Conservation (phyloP, 2,888 invertebrate species). For the Tachystola acroxantha region DNA sequence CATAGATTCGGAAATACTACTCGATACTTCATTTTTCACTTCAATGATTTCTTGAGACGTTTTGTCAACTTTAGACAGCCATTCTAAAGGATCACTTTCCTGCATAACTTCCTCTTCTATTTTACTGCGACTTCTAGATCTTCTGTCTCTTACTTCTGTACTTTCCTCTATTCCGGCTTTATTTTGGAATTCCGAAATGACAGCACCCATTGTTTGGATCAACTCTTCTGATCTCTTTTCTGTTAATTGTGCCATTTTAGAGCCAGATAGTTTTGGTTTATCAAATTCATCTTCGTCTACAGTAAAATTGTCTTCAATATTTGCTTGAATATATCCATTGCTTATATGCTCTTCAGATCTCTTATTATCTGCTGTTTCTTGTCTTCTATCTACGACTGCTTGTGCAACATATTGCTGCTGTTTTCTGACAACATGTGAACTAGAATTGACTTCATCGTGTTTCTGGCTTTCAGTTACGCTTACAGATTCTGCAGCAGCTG, state of each 20-base stretch:
- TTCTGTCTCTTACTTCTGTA: slow-evolving; percentile 21
- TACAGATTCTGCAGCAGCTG: neutral
- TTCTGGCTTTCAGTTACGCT: neutral
- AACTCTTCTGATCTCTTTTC: slow-evolving; percentile 53
- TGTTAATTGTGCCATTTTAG: slow-evolving; percentile 59
- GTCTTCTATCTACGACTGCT: slow-evolving; percentile 16
- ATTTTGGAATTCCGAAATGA: slow-evolving; percentile 58
- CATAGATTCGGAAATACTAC: slow-evolving; percentile 22
- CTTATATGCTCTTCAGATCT: slow-evolving; percentile 6
- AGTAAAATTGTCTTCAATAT: neutral
- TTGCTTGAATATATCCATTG: neutral
- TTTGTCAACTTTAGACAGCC: slow-evolving; percentile 39
- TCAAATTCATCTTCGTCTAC: slow-evolving; percentile 8
- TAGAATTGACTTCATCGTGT: too few species aligned
- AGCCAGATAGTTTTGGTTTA: slow-evolving; percentile 34
- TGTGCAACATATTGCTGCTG: slow-evolving; percentile 20
- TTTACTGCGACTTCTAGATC: slow-evolving; percentile 47
- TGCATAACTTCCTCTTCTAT: slow-evolving; percentile 46
- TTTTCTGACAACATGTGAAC: too few species aligned
- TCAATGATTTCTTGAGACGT: slow-evolving; percentile 25
- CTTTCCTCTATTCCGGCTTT: slow-evolving; percentile 37
- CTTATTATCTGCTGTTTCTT: slow-evolving; percentile 8
- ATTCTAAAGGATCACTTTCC: slow-evolving; percentile 41
- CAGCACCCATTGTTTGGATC: slow-evolving; percentile 55
- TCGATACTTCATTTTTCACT: slow-evolving; percentile 16